Evolutionary conservation across 2,888 invertebrate genomes (phyloP).

Genomic region (Rapana venosa): DNA sequence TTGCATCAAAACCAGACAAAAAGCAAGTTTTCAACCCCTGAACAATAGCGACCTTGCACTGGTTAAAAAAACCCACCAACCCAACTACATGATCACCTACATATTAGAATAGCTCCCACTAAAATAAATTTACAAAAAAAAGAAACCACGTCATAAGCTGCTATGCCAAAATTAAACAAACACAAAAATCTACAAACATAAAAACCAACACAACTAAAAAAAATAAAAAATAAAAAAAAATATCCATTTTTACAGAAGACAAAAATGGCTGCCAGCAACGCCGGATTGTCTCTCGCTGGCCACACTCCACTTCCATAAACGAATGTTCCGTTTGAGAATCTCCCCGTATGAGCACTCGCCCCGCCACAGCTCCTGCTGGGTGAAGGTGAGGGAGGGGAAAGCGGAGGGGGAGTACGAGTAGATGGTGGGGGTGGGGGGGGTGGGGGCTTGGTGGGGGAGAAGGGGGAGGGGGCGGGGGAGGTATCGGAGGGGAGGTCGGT

Average conservation of each 20-base stretch:
- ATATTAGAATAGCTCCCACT: too few relatives aligned
- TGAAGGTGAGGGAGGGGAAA: slow-evolving; percentile 40
- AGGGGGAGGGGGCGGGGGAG: neutral
- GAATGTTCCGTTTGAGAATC: slow-evolving; percentile 58
- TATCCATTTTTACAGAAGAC: slow-evolving; percentile 1
- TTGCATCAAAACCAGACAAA: too few relatives aligned
- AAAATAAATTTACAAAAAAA: neutral
- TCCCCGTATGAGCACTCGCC: slow-evolving; percentile 56
- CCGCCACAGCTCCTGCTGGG: slow-evolving; percentile 32
- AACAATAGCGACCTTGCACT: too few relatives aligned
- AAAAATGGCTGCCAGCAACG: neutral
- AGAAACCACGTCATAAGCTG: neutral
- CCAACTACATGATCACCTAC: too few relatives aligned
- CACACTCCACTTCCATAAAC: slow-evolving; percentile 58
- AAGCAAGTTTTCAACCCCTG: too few relatives aligned
- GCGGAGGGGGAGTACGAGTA: slow-evolving; percentile 34
- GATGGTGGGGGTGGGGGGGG: neutral
- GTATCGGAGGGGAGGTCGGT: slow-evolving; percentile 19
- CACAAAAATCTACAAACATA: neutral
- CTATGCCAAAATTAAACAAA: neutral
- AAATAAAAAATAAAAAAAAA: too few relatives aligned
- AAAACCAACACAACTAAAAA: too few relatives aligned
- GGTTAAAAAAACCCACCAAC: too few relatives aligned
- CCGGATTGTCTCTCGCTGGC: slow-evolving; percentile 24
- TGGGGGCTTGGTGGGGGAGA: neutral